A percentile compares a stretch with the other conserved stretches of the same genome.
These are phyloP conservation scores for Myrmecobius fasciatus DNA, from an alignment of 2,113 vertebrate genomes.

Conservation along the genomic window DNA sequence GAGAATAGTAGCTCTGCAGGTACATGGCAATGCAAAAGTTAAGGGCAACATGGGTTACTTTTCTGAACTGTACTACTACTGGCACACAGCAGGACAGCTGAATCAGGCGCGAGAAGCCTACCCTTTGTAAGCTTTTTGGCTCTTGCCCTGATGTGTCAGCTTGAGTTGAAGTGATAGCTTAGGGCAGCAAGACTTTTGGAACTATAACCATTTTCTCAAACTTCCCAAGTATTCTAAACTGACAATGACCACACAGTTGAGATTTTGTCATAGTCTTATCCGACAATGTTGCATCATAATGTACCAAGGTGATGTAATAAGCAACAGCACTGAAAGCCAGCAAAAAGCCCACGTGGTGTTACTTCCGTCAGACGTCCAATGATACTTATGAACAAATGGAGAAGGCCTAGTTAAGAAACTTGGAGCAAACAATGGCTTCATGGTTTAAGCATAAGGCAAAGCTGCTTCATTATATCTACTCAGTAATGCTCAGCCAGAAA, in stretches of 20 bases:
- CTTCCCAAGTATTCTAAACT: constrained; percentile 44
- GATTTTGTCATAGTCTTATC: background rate
- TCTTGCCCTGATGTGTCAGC: background rate
- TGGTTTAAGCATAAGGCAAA: constrained; percentile 83
- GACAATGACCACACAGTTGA: constrained; percentile 43
- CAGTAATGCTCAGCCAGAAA: constrained; percentile 79
- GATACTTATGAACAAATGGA: constrained; percentile 71
- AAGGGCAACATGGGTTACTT: background rate
- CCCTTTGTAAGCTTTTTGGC: background rate
- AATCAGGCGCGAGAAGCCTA: constrained; percentile 44
- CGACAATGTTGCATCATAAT: constrained; percentile 53
- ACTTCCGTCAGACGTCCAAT: constrained; percentile 53
- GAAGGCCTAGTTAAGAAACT: constrained; percentile 64
- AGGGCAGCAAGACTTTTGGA: constrained; percentile 44
- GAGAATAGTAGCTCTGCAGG: fast-evolving
- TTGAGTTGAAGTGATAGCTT: background rate
- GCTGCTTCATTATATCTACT: constrained; percentile 70
- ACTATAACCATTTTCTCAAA: constrained; percentile 57
- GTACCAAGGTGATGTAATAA: constrained; percentile 78
- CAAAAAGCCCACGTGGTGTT: constrained; percentile 71
- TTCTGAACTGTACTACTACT: background rate
- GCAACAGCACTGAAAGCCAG: constrained; percentile 81
- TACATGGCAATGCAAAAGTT: background rate
- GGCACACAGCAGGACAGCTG: constrained; percentile 57
- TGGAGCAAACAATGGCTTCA: constrained; percentile 80